Evolutionary conservation across 2,797 vertebrate species (phyloP), one percentile per base, ranked within the genome.

Genomic region (Galago senegalensis): DNA sequence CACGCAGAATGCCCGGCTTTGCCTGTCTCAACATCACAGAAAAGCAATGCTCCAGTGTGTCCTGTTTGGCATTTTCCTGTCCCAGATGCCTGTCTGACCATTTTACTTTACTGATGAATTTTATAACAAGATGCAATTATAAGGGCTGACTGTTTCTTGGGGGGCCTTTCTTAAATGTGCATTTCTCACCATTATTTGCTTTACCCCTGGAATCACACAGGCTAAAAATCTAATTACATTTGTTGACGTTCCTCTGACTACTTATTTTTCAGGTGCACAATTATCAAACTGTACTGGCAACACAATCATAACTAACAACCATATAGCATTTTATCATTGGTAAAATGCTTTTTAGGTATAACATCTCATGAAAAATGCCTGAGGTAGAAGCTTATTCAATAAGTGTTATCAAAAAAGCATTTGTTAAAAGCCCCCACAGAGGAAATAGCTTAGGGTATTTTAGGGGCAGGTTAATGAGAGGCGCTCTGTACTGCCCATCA

Each of bases 161-260:
- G 80, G 92, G 69, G 58, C 37, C 34, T 81, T 95, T 37, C 60
- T 92, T 89, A 96, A 83, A 95, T 53, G 11, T 87, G 87, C 60
- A 95, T 81, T 81, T 93, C 72, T 93, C 86, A 80, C 40, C 34
- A 49, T 92, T 89, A 93, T 89, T 93, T 96, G 75, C 65, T 94
- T 91, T 83, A 10, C 31, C 70, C 88, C 60, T 91, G n/a, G 67
- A 97, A 73, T 92, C 53, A 90, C 56, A 95, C 20, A 82, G 37
- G n/a, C 63, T 94, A 89, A 95, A 97, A 96, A 89, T 92, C 85
- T 91, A 95, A 96, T 91, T 96, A 86, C 9, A 94, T 93, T 80
- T 97, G 89, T 89, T 96, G 92, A 87, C 83, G 75, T 70, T 91
- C 75, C n/a, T 95, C 70, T 88, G 82, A 86, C 70, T 73, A 89